Evolutionary conservation across 2,888 invertebrate species (phyloP), one percentile per base, ranked within the genome.

Genomic region (Serrognathus titanus): DNA sequence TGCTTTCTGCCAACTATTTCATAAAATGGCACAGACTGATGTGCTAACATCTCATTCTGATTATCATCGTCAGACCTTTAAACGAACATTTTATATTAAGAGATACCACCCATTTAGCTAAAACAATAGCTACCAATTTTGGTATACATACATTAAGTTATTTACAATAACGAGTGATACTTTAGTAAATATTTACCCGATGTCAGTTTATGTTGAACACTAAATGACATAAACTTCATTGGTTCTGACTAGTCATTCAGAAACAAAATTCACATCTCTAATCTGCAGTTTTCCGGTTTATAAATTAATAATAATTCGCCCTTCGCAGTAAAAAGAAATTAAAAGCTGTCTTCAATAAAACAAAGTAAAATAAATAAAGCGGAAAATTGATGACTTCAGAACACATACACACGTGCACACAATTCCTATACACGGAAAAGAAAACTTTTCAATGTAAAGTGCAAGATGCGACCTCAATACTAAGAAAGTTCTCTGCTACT

Each of bases 241-340:
- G 52, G 52, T 40, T 45, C 52, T 41, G 52, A 52, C 52, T 52
- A 52, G 52, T 43, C 43, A 52, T 52, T 43, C 13, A 31, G 41
- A 43, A 35, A 24, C 20, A 43, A 43, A 16, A 43, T 16, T 16
- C 13, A 16, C 11, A 43, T 20, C 12, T 16, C 20, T 43, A 43
- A 43, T 43, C 12, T 16, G 12, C 9, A 40, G 20, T 13, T 16
- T 43, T 43, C 43, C 20, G 20, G 3, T 10, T 43, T 43, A 16
- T 13, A 9, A 43, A 43, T 11, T 11, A 40, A 40, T 11, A 41
- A 41, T n/a, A 16, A 13, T 9, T 43, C 20, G 3, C 13, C 3
- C 7, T 43, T 11, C 13, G 2, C 6, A 39, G 13, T n/a, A 16
- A 16, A 13, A 43, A 43, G 12, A 16, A 43, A 43, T 13, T 39